Evolutionary conservation across 2,888 invertebrate species (phyloP), one percentile per base, ranked within the genome.

Genomic region (Euspilapteryx auroguttella): DNA sequence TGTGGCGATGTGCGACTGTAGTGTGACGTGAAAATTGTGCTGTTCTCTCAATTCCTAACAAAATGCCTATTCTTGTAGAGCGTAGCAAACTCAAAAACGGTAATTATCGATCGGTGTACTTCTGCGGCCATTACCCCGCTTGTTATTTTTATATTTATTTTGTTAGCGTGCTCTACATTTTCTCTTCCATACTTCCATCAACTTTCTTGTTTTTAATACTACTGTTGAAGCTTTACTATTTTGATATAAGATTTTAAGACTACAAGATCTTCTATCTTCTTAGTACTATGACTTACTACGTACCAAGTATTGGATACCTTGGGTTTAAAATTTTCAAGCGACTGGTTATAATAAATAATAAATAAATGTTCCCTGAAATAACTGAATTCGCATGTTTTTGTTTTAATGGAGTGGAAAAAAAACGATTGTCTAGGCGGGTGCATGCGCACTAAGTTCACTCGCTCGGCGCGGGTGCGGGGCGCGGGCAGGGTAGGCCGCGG

Each of bases 361-460:
- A n/a, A n/a, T n/a, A n/a, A n/a, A n/a, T n/a, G n/a, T n/a, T n/a
- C n/a, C n/a, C n/a, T n/a, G n/a, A n/a, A n/a, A n/a, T n/a, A n/a
- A n/a, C n/a, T n/a, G n/a, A n/a, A n/a, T n/a, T n/a, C n/a, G n/a
- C n/a, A n/a, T n/a, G n/a, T n/a, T n/a, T n/a, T n/a, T n/a, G n/a
- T n/a, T n/a, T n/a, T n/a, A n/a, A n/a, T n/a, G n/a, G n/a, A n/a
- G n/a, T n/a, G n/a, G n/a, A 28, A 53, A 55, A 57, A 61, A 58
- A 56, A 58, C 49, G 52, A 58, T 62, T 50, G 46, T 41, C 42
- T 45, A 20, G 24, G 10, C 40, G 38, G 41, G 69, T 68, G 54
- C 71, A 69, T 71, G 71, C 73, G 73, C 64, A 71, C 68, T 63
- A 54, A 56, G 49, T 42, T 45, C 46, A 44, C 44, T 43, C 35